These are phyloP conservation scores for Morpho helenor DNA, from an alignment of 2,888 invertebrate genomes.

Conservation along the genomic window DNA sequence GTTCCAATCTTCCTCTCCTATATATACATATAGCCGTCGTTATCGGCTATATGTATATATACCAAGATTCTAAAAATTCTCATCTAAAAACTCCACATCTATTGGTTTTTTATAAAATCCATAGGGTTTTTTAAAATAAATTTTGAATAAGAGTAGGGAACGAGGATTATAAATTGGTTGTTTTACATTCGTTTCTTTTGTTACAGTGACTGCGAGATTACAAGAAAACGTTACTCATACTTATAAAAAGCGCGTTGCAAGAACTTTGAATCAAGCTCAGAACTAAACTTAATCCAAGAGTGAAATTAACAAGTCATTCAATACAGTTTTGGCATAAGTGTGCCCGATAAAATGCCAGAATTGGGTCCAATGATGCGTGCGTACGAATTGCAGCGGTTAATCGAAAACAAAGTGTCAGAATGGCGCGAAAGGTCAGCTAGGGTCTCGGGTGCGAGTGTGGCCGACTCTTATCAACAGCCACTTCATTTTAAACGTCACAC, in stretches of 20 bases:
- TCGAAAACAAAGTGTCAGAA: constrained; percentile 74
- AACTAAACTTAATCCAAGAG: constrained; percentile 2
- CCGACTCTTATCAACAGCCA: constrained; percentile 75
- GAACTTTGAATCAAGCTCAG: constrained; percentile 16
- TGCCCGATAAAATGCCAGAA: constrained; percentile 57
- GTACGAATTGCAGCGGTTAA: constrained; percentile 68
- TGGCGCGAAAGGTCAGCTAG: constrained; percentile 75
- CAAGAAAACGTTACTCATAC: constrained; percentile 16
- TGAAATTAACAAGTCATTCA: too few relatives aligned
- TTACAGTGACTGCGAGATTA: constrained; percentile 18
- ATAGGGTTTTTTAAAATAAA: too few relatives aligned
- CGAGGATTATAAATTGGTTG: too few relatives aligned
- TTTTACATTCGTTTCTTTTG: constrained; percentile 8
- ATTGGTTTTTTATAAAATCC: too few relatives aligned
- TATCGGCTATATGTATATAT: too few relatives aligned
- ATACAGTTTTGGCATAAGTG: background rate
- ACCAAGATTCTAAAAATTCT: too few relatives aligned
- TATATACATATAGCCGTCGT: too few relatives aligned
- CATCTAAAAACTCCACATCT: too few relatives aligned
- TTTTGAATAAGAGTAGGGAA: too few relatives aligned
- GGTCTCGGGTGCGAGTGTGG: constrained; percentile 63
- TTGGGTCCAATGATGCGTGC: constrained; percentile 73
- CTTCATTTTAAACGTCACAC: constrained; percentile 72
- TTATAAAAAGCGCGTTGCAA: constrained; percentile 28
- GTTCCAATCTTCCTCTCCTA: too few relatives aligned